These are phyloP conservation scores for Arge pagana DNA, from an alignment of 2,888 invertebrate species.

Conservation along the genomic window DNA sequence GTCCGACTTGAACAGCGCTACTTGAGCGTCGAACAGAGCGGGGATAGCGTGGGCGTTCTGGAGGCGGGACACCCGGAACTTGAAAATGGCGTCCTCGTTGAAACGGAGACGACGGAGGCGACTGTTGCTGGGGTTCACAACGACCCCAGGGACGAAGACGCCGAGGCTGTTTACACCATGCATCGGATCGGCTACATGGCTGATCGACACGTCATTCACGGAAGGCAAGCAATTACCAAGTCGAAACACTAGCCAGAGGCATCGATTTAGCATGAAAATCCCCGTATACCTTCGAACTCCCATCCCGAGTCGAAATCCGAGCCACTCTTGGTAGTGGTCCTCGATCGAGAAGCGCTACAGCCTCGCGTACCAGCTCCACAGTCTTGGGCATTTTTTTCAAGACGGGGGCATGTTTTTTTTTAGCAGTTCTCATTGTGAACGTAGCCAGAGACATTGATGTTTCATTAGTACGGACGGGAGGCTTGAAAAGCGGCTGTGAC, in stretches of 20 bases:
- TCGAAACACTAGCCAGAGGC: neutral
- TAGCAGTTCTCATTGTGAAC: no score
- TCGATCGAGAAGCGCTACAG: no score
- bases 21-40: constrained; percentile 43
- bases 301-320: neutral
- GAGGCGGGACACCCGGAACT: constrained; percentile 55
- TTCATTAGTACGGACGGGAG: no score
- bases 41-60: constrained; percentile 54
- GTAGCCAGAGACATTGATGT: no score
- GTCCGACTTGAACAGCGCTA: no score
- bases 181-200: constrained; percentile 39
- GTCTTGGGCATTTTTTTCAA: no score
- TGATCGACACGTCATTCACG: constrained; percentile 38
- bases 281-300: neutral
- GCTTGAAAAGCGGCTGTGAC: no score
- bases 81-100: constrained; percentile 54
- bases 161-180: constrained; percentile 35
- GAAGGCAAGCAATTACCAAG: constrained; percentile 35
- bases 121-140: constrained; percentile 28
- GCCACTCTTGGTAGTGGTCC: no score
- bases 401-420: no score
- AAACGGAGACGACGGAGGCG: constrained; percentile 35
- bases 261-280: neutral
- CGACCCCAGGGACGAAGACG: constrained; percentile 2
- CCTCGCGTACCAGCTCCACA: no score